These are phyloP conservation scores for Corythaixoides concolor DNA, from an alignment of 2,113 vertebrate species.

Conservation along the genomic window DNA sequence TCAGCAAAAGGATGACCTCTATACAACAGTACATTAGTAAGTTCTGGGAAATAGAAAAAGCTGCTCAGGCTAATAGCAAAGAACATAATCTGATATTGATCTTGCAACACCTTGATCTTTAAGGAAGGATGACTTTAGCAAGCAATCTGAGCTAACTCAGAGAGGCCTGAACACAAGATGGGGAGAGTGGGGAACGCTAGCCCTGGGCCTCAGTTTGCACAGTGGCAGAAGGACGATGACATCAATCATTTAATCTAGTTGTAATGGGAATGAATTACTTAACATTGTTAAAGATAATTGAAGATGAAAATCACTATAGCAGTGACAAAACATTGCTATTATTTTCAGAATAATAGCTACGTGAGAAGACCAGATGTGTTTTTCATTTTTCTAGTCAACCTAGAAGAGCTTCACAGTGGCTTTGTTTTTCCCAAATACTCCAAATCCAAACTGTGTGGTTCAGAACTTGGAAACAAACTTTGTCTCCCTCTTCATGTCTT, in stretches of 20 bases:
- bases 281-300: not conserved
- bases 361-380: not conserved
- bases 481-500: not conserved
- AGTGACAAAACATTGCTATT: not conserved
- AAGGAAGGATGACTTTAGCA: constrained; percentile 19
- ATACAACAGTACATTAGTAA: not conserved
- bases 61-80: constrained; percentile 24
- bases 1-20: not conserved
- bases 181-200: not conserved
- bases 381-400: not conserved
- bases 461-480: not conserved
- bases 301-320: not conserved
- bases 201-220: not conserved
- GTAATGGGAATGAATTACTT: not conserved
- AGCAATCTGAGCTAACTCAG: not conserved
- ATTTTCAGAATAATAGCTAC: not conserved
- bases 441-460: not conserved
- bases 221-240: not conserved
- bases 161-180: not conserved
- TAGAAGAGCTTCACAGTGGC: not conserved
- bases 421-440: not conserved
- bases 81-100: constrained; percentile 48
- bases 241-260: not conserved
- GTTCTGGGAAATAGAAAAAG: constrained; percentile 6
- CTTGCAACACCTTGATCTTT: constrained; percentile 4